A percentile compares a stretch with the other conserved stretches of the same genome.
Conservation (phyloP, 2,797 vertebrate species). For the Momotus momota region DNA sequence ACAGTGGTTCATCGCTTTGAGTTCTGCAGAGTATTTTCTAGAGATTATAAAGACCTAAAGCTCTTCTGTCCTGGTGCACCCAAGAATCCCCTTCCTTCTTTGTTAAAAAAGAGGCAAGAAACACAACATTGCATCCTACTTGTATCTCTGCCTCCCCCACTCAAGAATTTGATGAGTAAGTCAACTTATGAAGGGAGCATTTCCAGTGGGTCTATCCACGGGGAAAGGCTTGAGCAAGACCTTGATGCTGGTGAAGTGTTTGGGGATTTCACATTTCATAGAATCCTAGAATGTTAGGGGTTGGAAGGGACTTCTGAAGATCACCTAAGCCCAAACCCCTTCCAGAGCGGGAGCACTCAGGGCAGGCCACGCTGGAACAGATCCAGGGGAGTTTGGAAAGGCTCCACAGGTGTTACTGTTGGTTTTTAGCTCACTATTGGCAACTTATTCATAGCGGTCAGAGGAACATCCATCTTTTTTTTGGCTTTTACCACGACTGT, state of each 20-base stretch:
- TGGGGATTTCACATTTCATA: neutral
- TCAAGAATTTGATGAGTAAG: neutral
- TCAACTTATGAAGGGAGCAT: neutral
- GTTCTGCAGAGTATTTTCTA: neutral
- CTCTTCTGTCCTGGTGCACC: neutral
- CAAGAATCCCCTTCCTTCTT: neutral
- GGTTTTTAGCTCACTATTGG: neutral
- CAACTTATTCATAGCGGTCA: neutral
- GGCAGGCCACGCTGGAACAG: no score
- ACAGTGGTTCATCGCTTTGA: neutral
- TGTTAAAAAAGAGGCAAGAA: neutral
- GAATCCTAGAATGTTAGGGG: no score
- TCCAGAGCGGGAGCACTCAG: no score
- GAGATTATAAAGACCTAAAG: neutral
- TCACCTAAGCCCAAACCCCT: no score
- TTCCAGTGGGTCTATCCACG: neutral
- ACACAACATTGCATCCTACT: neutral
- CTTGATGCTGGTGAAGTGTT: neutral
- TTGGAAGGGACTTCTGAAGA: no score
- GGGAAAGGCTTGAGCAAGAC: neutral
- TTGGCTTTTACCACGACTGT: constrained; percentile 8
- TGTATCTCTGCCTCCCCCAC: neutral
- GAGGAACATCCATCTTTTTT: neutral
- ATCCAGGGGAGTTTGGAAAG: neutral
- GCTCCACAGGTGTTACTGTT: neutral